Evolutionary conservation across 2,113 vertebrate genomes (phyloP).

Genomic region (Pollimyrus isidori): DNA sequence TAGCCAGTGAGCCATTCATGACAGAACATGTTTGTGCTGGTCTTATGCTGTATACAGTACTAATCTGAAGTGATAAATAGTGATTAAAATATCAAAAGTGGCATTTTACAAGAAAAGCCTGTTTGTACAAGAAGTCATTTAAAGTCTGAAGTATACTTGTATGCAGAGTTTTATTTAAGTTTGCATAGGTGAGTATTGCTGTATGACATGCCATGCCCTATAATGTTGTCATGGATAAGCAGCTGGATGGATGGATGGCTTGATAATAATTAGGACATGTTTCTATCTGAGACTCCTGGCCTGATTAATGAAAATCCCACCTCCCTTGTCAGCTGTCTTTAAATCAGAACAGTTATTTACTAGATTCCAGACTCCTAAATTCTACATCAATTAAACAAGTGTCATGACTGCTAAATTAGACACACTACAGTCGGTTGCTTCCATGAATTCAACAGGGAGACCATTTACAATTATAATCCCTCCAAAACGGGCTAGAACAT

Average conservation of each 20-base stretch:
- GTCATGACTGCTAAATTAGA: not conserved
- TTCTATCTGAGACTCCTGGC: not conserved
- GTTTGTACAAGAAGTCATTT: not conserved
- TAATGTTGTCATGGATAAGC: not conserved
- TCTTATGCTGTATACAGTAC: not conserved
- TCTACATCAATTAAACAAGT: not conserved
- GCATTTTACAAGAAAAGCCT: not conserved
- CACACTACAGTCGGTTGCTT: not conserved
- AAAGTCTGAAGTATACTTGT: not conserved
- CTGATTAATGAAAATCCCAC: conserved; percentile 1
- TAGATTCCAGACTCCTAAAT: not conserved
- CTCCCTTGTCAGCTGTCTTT: not conserved
- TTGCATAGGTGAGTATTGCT: not conserved
- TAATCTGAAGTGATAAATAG: not conserved
- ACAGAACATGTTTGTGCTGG: not conserved
- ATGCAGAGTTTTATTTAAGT: not conserved
- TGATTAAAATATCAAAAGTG: not conserved
- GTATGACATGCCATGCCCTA: not conserved
- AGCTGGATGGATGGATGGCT: not conserved
- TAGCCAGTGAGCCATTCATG: not conserved
- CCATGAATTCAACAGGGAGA: not conserved
- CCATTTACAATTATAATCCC: not conserved
- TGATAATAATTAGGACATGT: not conserved
- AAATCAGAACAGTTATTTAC: not conserved
- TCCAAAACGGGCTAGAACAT: conserved; percentile 1